phyloP scores from a whole-genome alignment of 2,113 vertebrate species.

The Caloenas nicobarica region DNA sequence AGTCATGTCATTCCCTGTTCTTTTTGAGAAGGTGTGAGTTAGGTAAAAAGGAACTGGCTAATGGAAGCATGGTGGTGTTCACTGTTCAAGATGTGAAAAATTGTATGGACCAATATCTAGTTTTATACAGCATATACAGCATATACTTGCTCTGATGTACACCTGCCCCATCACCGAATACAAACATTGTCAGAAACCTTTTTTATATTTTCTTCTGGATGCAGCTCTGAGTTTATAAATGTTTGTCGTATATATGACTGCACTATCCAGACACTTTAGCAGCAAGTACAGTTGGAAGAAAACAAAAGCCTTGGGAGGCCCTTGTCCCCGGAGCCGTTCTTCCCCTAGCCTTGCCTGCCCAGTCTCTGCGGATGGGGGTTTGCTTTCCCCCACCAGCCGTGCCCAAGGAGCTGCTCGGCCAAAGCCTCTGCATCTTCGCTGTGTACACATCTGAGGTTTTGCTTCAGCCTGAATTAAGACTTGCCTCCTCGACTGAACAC shows the following conservation, averaged over 20 bases:
- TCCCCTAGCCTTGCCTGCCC: no score
- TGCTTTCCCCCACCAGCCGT: no score
- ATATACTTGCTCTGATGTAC: neutral
- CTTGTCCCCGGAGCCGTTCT: neutral
- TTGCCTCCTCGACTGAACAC: accelerated
- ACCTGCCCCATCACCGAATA: neutral
- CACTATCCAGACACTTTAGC: neutral
- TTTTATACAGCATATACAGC: neutral
- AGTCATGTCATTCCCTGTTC: neutral
- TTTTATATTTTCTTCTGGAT: neutral
- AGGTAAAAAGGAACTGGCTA: neutral
- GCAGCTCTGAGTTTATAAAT: neutral
- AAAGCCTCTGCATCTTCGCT: neutral
- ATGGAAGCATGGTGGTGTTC: neutral
- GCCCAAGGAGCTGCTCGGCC: neutral
- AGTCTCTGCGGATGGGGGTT: no score
- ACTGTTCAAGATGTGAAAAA: neutral
- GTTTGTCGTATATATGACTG: neutral
- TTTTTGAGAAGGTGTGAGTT: neutral
- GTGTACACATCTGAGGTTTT: neutral
- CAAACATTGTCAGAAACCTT: neutral
- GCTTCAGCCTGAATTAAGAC: neutral
- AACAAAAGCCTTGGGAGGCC: no score
- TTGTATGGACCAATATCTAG: neutral
- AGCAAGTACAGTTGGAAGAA: neutral